Evolutionary conservation across 2,113 vertebrate species (phyloP).

Genomic region (Hypanus sabinus): DNA sequence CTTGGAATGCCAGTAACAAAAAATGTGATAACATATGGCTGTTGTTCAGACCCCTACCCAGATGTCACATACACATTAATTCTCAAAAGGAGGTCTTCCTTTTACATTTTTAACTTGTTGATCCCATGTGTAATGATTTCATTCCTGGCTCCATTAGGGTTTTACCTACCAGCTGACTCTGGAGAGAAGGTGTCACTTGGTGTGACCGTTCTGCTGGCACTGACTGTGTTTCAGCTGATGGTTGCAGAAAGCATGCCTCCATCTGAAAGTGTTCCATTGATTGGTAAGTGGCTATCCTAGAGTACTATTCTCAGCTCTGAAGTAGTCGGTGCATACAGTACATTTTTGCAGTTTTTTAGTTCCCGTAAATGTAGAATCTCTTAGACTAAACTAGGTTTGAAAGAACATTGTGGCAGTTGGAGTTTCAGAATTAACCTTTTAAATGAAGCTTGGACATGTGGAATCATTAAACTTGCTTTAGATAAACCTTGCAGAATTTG

Average conservation of each 20-base stretch:
- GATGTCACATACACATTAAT: constrained; percentile 89
- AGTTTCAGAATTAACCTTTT: background rate
- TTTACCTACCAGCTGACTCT: constrained; percentile 92
- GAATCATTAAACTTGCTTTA: background rate
- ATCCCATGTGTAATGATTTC: constrained; percentile 93
- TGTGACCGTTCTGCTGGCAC: constrained; percentile 86
- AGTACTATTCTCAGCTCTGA: background rate
- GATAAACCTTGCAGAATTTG: background rate
- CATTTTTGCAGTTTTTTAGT: background rate
- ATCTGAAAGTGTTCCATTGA: constrained; percentile 88
- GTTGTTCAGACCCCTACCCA: constrained; percentile 93
- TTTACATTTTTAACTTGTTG: constrained; percentile 93
- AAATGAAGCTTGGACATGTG: background rate
- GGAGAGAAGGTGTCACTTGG: constrained; percentile 96
- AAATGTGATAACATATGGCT: constrained; percentile 88
- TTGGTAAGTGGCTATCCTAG: constrained; percentile 62
- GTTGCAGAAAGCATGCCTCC: constrained; percentile 98
- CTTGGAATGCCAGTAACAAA: constrained; percentile 88
- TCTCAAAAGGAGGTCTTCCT: constrained; percentile 86
- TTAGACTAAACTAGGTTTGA: background rate
- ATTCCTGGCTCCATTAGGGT: constrained; percentile 87
- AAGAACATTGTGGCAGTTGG: background rate
- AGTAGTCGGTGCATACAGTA: background rate
- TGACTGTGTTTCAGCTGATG: constrained; percentile 94
- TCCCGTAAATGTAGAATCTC: background rate